Conservation (phyloP, 2,888 invertebrate genomes). For the Pteria penguin region DNA sequence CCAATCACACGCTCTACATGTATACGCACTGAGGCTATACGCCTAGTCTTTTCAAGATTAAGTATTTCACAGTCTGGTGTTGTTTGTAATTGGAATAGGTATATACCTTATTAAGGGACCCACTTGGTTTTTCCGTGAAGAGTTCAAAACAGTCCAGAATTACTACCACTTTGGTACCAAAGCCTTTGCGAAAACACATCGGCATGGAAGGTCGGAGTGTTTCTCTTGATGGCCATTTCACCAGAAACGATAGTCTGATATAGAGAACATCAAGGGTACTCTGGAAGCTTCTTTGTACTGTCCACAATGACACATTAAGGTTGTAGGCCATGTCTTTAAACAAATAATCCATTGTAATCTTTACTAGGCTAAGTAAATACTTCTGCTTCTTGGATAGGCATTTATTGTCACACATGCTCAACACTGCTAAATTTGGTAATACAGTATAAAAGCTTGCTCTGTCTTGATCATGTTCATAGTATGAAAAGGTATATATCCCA, state of each 20-base stretch:
- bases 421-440: constrained; percentile 23
- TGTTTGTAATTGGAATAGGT: constrained; percentile 36
- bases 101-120: constrained; percentile 8
- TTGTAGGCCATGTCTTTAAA: constrained; percentile 36
- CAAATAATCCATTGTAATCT: constrained; percentile 32
- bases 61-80: constrained; percentile 43
- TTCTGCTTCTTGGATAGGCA: constrained; percentile 31
- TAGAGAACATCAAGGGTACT: constrained; percentile 27
- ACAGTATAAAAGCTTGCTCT: constrained; percentile 34
- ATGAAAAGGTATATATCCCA: not conserved
- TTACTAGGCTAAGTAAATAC: constrained; percentile 34
- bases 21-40: too few species aligned
- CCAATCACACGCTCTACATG: too few species aligned
- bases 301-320: constrained; percentile 25
- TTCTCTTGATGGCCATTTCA: constrained; percentile 38
- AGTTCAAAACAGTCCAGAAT: constrained; percentile 4
- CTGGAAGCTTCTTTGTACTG: constrained; percentile 35
- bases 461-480: constrained; percentile 30
- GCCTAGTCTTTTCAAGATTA: too few species aligned
- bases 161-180: constrained; percentile 32
- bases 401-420: constrained; percentile 25
- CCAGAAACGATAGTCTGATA: constrained; percentile 23
- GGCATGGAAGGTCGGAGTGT: constrained; percentile 38
- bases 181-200: constrained; percentile 35
- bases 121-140: constrained; percentile 30